Base-by-base conservation (phyloP, 2,888 invertebrate genomes). In the Amiota communis region DNA sequence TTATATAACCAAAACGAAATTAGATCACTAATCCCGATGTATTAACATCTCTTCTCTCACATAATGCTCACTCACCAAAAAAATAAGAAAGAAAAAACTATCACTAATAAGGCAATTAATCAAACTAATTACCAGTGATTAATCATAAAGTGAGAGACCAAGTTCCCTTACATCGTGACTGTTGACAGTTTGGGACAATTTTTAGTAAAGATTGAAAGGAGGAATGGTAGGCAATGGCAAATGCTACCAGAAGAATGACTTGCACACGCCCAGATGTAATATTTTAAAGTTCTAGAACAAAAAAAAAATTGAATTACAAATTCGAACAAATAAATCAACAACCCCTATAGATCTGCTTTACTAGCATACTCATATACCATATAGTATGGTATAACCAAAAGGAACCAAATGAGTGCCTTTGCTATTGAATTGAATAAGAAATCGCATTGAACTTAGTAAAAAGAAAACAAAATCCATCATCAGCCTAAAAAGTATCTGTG, bases 31-130 rank as follows among this genome's bases (percentile, higher is more conserved):
- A 36, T 36, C 6, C 36, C 36, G 6, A 36, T 36, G 36, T 36
- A 36, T 36, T 36, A 36, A 36, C 36, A 36, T 36, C 36, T 36
- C 36, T 36, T 36, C 36, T 36, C 36, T 36, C 36, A 36, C 2
- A 36, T 36, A 23, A 23, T 23, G 23, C 3, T 36, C 36, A 36
- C 36, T 6, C 8, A 36, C 12, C 12, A 63, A 63, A 63, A 63
- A 46, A 63, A 63, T n/a, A 56, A 11, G 57, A 64, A 71, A 49
- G 67, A 23, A 56, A 53, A 74, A 77, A 75, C 79, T 78, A 76
- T 77, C 74, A 77, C 82, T 86, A 86, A 85, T 85, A 84, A 79
- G 82, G 83, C 81, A 85, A 85, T 85, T 86, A 85, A 85, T 85
- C 86, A 85, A 82, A 73, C 79, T 85, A 85, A 85, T 85, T 85